Evolutionary conservation across 2,797 vertebrate species (phyloP), one percentile per base, ranked within the genome.

Genomic region (Chrysocyon brachyurus): DNA sequence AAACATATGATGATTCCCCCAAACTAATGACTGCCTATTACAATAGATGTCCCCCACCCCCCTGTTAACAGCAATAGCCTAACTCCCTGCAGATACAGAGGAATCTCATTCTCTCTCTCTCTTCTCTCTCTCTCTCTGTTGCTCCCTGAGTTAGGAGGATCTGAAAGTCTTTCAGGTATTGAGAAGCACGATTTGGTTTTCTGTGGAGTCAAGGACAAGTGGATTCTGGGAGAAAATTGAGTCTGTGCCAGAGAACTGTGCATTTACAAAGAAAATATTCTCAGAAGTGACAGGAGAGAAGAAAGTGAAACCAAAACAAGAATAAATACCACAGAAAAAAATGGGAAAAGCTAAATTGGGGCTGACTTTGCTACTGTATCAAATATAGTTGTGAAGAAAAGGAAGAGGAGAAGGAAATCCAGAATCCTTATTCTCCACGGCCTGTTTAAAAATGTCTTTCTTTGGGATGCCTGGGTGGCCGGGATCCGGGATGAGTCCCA

Each of bases 161-260:
- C 31, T 93, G 68, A 88, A 95, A 78, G 68, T 49, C 28, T 94
- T 82, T 89, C 40, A 40, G 56, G 57, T 26, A 68, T 95, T 93
- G 66, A 89, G 64, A 96, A 89, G 63, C 54, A 28, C 86, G 79
- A 86, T 19, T 66, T 68, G 59, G 56, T 64, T 87, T 97, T 92
- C 59, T 95, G 28, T 85, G 33, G 86, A 85, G 57, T 28, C 46
- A 78, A 64, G 6, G 46, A 56, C 77, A 59, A 26, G 11, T 28
- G 24, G 61, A 84, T 89, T 89, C 88, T 52, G 36, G 83, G 59
- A 90, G 57, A 93, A 77, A 86, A 31, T 21, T 90, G 70, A 93
- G 36, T 85, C 85, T 91, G 17, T 70, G 61, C 73, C 84, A 90
- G 87, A 87, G 73, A 91, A 70, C 49, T 77, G 17, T 12, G 12